Evolutionary conservation across 2,113 vertebrate genomes (phyloP), one percentile per base, ranked within the genome.

Genomic region (Mirza zaza): DNA sequence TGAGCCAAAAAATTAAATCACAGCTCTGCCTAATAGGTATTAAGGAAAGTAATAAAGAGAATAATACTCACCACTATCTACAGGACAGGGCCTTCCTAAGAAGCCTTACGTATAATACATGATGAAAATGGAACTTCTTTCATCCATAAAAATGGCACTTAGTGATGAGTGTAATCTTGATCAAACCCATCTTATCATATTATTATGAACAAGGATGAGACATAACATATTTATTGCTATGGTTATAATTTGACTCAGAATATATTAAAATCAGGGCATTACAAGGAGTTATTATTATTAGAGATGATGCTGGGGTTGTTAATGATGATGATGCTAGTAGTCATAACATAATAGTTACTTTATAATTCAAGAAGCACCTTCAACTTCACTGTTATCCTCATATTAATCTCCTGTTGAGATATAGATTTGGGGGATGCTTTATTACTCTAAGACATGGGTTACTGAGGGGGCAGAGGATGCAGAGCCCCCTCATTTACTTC

Each of bases 31-130:
- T 90, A 79, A 61, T 89, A 89, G 63, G 4, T 71, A 65, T 42
- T 63, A 79, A 90, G 57, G 15, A 87, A 91, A 94, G 13, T 32
- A 95, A 89, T 67, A 81, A 96, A 92, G 57, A 76, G 17, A 73
- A 52, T 75, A 70, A 70, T 90, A 39, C 17, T 50, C 59, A 42
- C 52, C 36, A 57, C 20, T 85, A 34, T 67, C 20, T 94, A 20
- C 11, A 71, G 34, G 29, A 36, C 23, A 76, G 45, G n/a, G 11
- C 39, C 25, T 50, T 83, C 3, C 29, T 45, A 70, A 79, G 23
- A 50, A 21, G 15, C 5, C 8, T 88, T 94, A 95, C 63, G 17
- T 29, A 83, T 63, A 90, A 71, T 87, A 79, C 77, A 1, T 59
- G 25, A 79, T 94, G 77, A 87, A 93, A 32, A 67, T 80, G 48